Percentiles rank a stretch among this genome's conserved stretches.
phyloP scores from a whole-genome alignment of 2,888 invertebrate genomes.

The Trichogramma evanescens region DNA sequence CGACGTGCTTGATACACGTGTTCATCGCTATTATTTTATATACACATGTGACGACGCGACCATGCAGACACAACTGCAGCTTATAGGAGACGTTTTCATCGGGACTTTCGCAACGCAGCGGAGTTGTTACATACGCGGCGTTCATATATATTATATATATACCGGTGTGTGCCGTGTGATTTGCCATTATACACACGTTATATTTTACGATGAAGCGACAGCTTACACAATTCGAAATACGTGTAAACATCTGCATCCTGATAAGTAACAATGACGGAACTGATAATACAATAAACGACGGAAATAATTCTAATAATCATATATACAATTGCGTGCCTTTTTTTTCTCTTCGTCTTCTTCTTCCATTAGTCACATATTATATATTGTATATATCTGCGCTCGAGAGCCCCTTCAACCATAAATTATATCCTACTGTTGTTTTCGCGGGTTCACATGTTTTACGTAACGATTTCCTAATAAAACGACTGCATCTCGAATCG shows the following conservation, averaged over 20 bases:
- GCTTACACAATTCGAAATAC: too few species aligned
- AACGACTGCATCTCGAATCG: too few species aligned
- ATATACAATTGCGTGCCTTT: not conserved
- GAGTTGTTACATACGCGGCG: too few species aligned
- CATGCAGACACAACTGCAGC: too few species aligned
- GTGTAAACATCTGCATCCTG: not conserved
- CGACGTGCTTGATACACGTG: too few species aligned
- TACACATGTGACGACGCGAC: too few species aligned
- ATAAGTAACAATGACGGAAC: conserved; percentile 12
- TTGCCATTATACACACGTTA: conserved; percentile 2
- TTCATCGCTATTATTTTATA: too few species aligned
- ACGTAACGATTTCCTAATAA: too few species aligned
- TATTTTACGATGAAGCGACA: not conserved
- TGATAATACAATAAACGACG: conserved; percentile 7
- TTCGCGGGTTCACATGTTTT: too few species aligned
- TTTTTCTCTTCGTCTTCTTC: not conserved
- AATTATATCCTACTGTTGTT: not conserved
- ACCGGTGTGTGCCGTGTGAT: conserved; percentile 5
- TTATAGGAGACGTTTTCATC: not conserved
- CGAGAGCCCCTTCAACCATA: not conserved
- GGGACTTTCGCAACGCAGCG: conserved; percentile 8
- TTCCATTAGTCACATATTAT: not conserved
- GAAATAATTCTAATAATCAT: conserved; percentile 8
- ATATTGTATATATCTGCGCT: not conserved
- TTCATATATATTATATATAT: too few species aligned